These are phyloP conservation scores for Taphrorychus bicolor DNA, from an alignment of 2,888 invertebrate species.

Conservation along the genomic window DNA sequence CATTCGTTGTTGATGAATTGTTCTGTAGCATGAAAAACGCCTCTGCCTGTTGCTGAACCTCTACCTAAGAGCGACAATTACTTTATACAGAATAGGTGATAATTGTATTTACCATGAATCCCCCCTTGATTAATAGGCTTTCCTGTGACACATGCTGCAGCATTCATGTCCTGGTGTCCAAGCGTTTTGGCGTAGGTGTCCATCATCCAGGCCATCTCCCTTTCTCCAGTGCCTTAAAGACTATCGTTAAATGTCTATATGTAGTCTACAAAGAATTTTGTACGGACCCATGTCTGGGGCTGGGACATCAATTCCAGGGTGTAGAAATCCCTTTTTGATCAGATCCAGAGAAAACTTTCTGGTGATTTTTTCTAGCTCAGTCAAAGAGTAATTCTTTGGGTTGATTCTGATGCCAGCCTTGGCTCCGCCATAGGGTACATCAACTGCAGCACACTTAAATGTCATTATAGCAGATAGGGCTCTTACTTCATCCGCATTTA, in stretches of 20 bases:
- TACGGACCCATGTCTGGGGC: conserved; percentile 87
- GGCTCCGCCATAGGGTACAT: conserved; percentile 97
- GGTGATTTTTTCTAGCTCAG: conserved; percentile 96
- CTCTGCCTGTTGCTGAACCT: conserved; percentile 94
- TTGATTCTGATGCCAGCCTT: conserved; percentile 96
- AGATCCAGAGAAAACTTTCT: conserved; percentile 80
- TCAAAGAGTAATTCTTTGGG: conserved; percentile 86
- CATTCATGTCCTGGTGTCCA: conserved; percentile 89
- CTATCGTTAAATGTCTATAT: not conserved
- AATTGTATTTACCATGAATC: conserved; percentile 85
- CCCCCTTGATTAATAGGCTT: conserved; percentile 97
- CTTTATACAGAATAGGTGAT: too few species aligned
- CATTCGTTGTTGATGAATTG: conserved; percentile 92
- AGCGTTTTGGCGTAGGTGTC: conserved; percentile 96
- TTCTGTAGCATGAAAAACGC: conserved; percentile 91
- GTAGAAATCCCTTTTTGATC: conserved; percentile 65
- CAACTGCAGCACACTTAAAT: conserved; percentile 98
- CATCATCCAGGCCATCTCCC: conserved; percentile 98
- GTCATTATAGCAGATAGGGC: conserved; percentile 97
- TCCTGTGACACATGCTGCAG: conserved; percentile 97
- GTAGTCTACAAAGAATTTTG: too few species aligned
- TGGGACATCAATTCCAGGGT: conserved; percentile 96
- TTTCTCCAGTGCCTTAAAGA: conserved; percentile 83
- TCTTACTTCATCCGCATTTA: conserved; percentile 91
- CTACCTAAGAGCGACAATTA: conserved; percentile 56